phyloP scores from a whole-genome alignment of 2,113 vertebrate genomes.

The Ciconia stormi region DNA sequence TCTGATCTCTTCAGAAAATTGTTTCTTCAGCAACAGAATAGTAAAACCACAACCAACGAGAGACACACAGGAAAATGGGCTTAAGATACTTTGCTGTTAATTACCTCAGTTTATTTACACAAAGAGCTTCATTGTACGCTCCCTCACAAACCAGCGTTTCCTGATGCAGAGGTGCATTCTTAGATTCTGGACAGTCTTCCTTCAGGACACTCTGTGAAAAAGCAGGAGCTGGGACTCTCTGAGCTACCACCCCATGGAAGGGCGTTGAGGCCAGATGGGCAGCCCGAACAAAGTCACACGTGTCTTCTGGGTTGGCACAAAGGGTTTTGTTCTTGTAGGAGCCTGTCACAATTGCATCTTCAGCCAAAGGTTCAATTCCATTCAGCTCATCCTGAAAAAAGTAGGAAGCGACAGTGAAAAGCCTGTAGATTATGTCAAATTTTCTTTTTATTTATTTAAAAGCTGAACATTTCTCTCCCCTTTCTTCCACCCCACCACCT shows the following conservation, averaged over 20 bases:
- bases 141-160: slow-evolving; percentile 5
- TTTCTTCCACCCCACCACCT: not conserved
- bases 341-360: slow-evolving; percentile 80
- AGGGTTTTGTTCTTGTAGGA: slow-evolving; percentile 78
- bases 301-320: slow-evolving; percentile 82
- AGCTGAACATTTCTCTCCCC: not conserved
- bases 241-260: slow-evolving; percentile 66
- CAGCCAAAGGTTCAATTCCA: slow-evolving; percentile 74
- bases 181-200: slow-evolving; percentile 31
- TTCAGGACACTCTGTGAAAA: slow-evolving; percentile 34
- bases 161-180: slow-evolving; percentile 12
- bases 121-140: slow-evolving; percentile 53
- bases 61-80: not conserved
- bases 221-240: slow-evolving; percentile 53
- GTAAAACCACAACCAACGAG: not conserved
- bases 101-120: slow-evolving; percentile 80
- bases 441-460: not conserved
- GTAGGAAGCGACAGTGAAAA: not conserved
- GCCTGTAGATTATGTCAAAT: not conserved
- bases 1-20: not conserved
- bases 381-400: slow-evolving; percentile 74
- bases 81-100: not conserved
- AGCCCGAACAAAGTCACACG: slow-evolving; percentile 80
- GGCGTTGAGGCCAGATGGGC: slow-evolving; percentile 83
- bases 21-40: not conserved